A percentile compares a stretch with the other conserved stretches of the same genome.
phyloP scores from a whole-genome alignment of 2,888 invertebrate genomes.

The Drosophila infuscata region DNA sequence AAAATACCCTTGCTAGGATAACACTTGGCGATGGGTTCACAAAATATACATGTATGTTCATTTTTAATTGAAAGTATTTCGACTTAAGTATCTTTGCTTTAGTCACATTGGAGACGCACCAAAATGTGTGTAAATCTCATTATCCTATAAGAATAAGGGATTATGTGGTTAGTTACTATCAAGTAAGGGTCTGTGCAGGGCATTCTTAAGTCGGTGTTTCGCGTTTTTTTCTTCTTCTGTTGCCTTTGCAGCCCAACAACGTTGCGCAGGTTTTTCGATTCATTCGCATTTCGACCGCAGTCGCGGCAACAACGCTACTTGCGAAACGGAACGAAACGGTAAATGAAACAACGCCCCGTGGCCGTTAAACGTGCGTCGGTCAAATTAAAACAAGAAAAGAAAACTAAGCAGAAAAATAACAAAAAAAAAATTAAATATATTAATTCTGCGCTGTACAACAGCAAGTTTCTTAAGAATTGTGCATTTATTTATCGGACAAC shows the following conservation, averaged over 20 bases:
- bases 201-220: background rate
- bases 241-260: slow-evolving; percentile 41
- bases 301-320: slow-evolving; percentile 64
- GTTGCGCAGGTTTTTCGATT: slow-evolving; percentile 61
- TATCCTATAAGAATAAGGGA: background rate
- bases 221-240: slow-evolving; percentile 23
- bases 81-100: background rate
- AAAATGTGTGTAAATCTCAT: background rate
- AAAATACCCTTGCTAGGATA: background rate
- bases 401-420: slow-evolving; percentile 10
- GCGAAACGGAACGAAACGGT: slow-evolving; percentile 70
- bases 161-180: background rate
- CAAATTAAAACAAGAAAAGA: slow-evolving; percentile 31
- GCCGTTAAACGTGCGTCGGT: slow-evolving; percentile 56
- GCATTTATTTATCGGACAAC: background rate
- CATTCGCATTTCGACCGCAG: slow-evolving; percentile 69
- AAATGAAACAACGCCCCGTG: slow-evolving; percentile 77
- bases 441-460: slow-evolving; percentile 24
- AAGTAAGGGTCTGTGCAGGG: background rate
- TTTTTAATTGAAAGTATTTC: background rate
- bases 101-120: background rate
- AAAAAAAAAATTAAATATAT: slow-evolving; percentile 25
- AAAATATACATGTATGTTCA: background rate
- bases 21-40: background rate
- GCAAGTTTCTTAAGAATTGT: slow-evolving; percentile 13